Evolutionary conservation across 2,113 vertebrate genomes (phyloP).

Genomic region (Mormoops blainvillei): DNA sequence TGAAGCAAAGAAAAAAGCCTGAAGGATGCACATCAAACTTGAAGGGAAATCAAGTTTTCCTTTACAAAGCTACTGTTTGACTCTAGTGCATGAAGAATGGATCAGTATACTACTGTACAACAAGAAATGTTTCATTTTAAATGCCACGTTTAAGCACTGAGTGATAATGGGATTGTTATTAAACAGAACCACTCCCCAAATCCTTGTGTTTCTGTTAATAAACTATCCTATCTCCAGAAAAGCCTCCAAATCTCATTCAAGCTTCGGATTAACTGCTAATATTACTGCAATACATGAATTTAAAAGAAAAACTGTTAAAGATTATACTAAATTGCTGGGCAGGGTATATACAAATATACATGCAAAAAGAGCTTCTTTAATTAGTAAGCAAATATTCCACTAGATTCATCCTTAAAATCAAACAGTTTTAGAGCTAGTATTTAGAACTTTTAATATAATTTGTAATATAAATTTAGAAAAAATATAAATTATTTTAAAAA

Average conservation of each 20-base stretch:
- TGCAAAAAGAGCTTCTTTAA: not conserved
- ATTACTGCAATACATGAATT: not conserved
- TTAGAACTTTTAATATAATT: not conserved
- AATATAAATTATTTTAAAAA: too few species aligned
- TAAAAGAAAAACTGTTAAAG: slow-evolving; percentile 5
- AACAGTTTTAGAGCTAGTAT: not conserved
- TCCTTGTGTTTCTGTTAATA: not conserved
- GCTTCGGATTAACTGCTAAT: not conserved
- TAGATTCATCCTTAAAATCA: not conserved
- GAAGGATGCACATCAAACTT: not conserved
- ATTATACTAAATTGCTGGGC: not conserved
- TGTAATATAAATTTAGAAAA: too few species aligned
- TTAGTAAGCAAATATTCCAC: not conserved
- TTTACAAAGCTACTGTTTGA: not conserved
- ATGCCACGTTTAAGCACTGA: not conserved
- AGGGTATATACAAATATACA: not conserved
- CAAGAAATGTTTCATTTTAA: not conserved
- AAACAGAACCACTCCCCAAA: not conserved
- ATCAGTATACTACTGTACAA: not conserved
- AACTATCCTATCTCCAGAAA: not conserved
- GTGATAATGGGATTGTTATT: not conserved
- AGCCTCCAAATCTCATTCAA: not conserved
- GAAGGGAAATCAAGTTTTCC: not conserved
- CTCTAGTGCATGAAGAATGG: not conserved
- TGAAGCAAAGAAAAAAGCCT: not conserved